Evolutionary conservation across 2,888 invertebrate species (phyloP).

Genomic region (Lamellibrachia satsuma): DNA sequence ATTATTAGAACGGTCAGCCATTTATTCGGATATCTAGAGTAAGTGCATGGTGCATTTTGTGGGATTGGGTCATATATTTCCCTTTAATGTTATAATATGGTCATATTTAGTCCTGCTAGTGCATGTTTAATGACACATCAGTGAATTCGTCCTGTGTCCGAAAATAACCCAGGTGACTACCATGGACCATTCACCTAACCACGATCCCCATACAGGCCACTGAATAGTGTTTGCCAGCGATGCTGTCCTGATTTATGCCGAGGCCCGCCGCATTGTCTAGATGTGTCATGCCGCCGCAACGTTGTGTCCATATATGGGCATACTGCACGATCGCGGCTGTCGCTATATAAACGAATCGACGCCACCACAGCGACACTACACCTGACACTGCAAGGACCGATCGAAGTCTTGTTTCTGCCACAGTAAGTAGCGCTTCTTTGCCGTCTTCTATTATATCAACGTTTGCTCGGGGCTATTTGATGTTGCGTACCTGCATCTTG

Average conservation of each 20-base stretch:
- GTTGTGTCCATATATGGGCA: neutral
- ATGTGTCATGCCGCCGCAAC: neutral
- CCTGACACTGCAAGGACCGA: neutral
- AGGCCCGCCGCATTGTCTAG: neutral
- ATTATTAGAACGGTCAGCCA: too few species aligned
- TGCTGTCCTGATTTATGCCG: neutral
- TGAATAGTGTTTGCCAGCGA: neutral
- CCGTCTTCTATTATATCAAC: neutral
- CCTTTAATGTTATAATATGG: neutral
- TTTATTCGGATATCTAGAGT: too few species aligned
- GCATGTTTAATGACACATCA: neutral
- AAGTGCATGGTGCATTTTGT: too few species aligned
- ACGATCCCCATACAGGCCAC: neutral
- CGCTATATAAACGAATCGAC: neutral
- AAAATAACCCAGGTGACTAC: neutral
- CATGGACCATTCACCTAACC: neutral
- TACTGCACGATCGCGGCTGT: neutral
- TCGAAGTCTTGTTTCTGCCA: neutral
- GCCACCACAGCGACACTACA: neutral
- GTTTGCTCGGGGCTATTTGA: neutral
- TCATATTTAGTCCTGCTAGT: neutral
- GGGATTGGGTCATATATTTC: too few species aligned
- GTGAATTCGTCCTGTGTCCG: neutral
- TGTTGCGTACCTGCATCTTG: neutral
- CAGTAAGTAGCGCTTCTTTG: neutral